Evolutionary conservation across 2,113 vertebrate species (phyloP), one percentile per base, ranked within the genome.

Genomic region (Anoura caudifer): DNA sequence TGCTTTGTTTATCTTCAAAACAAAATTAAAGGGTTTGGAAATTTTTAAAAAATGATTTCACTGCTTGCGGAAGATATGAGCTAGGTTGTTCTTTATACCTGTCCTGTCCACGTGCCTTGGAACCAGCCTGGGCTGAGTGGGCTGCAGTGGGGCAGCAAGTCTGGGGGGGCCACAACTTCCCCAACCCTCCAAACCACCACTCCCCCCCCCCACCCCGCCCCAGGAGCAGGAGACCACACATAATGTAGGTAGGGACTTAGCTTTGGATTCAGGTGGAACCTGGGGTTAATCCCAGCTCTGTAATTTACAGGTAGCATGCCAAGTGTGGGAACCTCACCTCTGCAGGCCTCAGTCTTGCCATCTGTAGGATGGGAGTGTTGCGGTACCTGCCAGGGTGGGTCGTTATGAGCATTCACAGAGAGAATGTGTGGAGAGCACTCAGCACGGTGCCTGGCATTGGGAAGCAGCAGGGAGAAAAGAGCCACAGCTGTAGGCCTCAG

Each of bases 1-100:
- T 20, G 43, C 24, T 79, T 92, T 43, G 20, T 87, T 91, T 50
- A 28, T 94, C 94, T 93, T 81, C 77, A 82, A 96, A 93, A 77
- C 36, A 20, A 93, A 94, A 95, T 81, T 24, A 84, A 88, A 90
- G 38, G 17, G 17, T 88, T 73, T 85, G 16, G 52, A 72, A 79
- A 50, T 24, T 5, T 36, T 84, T 38, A 59, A n/a, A n/a, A 11
- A 56, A 54, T 38, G 41, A 52, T 26, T 10, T 47, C 50, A 63
- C 61, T 89, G 20, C 79, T 47, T 43, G 3, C 69, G 9, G 77
- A 67, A 87, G 36, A 84, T 31, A 20, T 45, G 67, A 85, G 72
- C 45, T 56, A 70, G 22, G 5, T 11, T 54, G 41, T 59, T 59
- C 50, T 73, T 31, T 77, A 24, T 56, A 14, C 11, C 47, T 2